Evolutionary conservation across 1,140 invertebrate genomes (phyloP).

Genomic region (Macrobrachium rosenbergii): DNA sequence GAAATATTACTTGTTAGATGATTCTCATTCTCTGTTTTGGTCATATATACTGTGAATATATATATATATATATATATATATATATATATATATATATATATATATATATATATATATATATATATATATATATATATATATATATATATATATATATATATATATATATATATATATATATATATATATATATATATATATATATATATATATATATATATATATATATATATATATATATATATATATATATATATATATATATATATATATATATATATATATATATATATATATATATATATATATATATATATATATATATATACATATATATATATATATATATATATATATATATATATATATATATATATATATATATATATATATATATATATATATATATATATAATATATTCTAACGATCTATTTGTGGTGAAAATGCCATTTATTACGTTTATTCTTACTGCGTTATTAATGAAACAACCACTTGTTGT

Average conservation of each 20-base stretch:
- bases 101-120: slow-evolving; percentile 20
- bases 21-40: no score
- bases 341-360: slow-evolving; percentile 15
- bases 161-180: slow-evolving; percentile 12
- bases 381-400: slow-evolving; percentile 8
- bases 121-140: slow-evolving; percentile 15
- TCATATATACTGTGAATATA: not conserved
- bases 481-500: no score
- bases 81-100: not conserved
- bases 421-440: no score
- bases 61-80: slow-evolving; percentile 21
- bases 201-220: slow-evolving; percentile 15
- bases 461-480: no score
- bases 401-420: not conserved
- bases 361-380: slow-evolving; percentile 13
- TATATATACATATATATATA: not conserved
- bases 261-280: slow-evolving; percentile 5
- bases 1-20: no score
- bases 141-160: slow-evolving; percentile 6
- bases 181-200: slow-evolving; percentile 17
- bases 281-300: not conserved
- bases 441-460: no score
- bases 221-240: slow-evolving; percentile 16
- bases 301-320: slow-evolving; percentile 12
- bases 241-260: slow-evolving; percentile 6